Base-by-base conservation (phyloP, 2,888 invertebrate species). In the Aphrophora alni region DNA sequence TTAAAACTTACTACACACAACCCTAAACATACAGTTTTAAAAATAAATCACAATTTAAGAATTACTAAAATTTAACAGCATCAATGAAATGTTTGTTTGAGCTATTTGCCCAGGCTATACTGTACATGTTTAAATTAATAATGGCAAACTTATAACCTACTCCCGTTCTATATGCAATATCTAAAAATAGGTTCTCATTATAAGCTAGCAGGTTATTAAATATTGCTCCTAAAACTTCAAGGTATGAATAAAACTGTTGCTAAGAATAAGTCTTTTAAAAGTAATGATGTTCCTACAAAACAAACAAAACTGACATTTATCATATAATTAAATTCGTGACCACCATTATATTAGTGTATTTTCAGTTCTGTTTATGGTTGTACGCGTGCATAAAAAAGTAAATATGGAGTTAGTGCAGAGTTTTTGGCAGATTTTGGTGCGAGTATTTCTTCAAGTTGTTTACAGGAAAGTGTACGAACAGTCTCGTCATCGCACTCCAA, bases 401-500 rank as follows among this genome's bases (percentile, higher is more conserved):
- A 91, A 89, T 97, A 97, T 0, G 97, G 97, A 0, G 96, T 96
- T 68, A 86, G 85, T 27, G 95, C 94, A 0, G 95, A 94, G 69
- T 94, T 94, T 83, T 93, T 90, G 82, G 92, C 89, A 86, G 93
- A 92, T 74, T 93, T 93, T 79, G 93, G 93, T 1, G 94, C 93
- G 77, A 97, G 90, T 81, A 95, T 91, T 84, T 95, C 95, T 85
- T 93, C 92, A 84, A 97, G 93, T 87, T 96, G 95, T 51, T 93
- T 92, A 86, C 92, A 91, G 38, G 94, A 92, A 87, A 97, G 93
- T 10, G 94, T 92, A 84, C 93, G 92, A 78, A 97, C 94, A 82
- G 94, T 93, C 84, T 97, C 96, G 87, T 97, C 97, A 87, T 97
- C 96, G 87, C 96, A 97, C 87, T 96, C 95, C 73, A 96, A 91